These are phyloP conservation scores for Isichthys henryi DNA, from an alignment of 2,113 vertebrate species.

Conservation along the genomic window DNA sequence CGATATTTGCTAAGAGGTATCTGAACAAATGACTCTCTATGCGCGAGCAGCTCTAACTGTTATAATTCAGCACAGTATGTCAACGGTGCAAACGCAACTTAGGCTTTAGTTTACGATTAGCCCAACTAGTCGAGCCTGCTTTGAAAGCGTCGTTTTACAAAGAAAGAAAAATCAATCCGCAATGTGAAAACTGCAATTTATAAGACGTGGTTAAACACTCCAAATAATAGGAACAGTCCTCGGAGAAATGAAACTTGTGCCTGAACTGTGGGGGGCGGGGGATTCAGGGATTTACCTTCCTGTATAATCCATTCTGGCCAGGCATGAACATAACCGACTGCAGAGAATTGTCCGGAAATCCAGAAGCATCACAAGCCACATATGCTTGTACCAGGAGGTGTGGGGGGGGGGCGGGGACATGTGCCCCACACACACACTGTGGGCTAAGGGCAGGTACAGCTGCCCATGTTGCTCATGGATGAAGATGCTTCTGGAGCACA, in stretches of 20 bases:
- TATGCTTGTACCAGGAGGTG: neutral
- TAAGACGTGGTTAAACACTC: neutral
- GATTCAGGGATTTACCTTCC: neutral
- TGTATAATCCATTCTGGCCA: neutral
- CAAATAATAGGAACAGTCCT: neutral
- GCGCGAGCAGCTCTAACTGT: neutral
- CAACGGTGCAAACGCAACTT: neutral
- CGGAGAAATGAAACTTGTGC: neutral
- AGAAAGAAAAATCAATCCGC: neutral
- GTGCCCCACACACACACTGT: too few relatives aligned
- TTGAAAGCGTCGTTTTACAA: neutral
- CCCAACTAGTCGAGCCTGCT: neutral
- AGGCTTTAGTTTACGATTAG: neutral
- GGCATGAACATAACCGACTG: neutral
- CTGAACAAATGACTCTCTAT: too few relatives aligned
- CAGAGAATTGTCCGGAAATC: neutral
- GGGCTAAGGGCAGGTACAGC: too few relatives aligned
- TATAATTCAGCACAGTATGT: neutral
- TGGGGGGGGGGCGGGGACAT: neutral
- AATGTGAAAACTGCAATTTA: neutral
- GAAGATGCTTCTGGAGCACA: neutral
- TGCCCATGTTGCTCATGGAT: neutral
- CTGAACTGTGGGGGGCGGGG: neutral
- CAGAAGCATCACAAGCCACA: neutral
- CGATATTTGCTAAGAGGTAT: too few relatives aligned